Percentiles rank a stretch among this genome's conserved stretches.
These are phyloP conservation scores for Alcedo quadribrachys DNA, from an alignment of 2,797 vertebrate genomes.

Conservation along the genomic window DNA sequence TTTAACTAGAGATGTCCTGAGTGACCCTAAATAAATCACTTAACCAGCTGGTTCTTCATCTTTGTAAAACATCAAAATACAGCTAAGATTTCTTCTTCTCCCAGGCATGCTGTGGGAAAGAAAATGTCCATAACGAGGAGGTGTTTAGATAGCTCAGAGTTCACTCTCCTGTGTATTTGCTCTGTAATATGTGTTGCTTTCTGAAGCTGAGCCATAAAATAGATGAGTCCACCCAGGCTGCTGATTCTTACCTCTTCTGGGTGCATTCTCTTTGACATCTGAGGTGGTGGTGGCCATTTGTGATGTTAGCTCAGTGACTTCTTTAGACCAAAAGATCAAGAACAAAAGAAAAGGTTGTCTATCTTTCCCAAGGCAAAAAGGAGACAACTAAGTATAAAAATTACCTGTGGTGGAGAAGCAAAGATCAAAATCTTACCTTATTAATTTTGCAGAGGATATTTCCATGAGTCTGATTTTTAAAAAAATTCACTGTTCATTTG, in stretches of 20 bases:
- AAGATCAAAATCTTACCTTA: not conserved
- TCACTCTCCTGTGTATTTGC: not conserved
- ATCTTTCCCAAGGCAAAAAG: not conserved
- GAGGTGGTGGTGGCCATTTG: not conserved
- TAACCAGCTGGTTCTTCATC: not conserved
- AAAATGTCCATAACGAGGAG: not conserved
- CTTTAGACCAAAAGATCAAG: not conserved
- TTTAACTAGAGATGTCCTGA: not conserved
- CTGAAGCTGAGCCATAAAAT: not conserved
- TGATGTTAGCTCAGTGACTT: not conserved
- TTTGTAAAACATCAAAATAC: not conserved
- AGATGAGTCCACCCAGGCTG: not conserved
- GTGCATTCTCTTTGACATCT: not conserved
- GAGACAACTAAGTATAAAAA: not conserved
- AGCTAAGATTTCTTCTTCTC: not conserved
- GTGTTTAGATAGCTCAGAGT: not conserved
- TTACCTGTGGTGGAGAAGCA: not conserved
- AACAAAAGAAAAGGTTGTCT: not conserved
- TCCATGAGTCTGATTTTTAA: not conserved
- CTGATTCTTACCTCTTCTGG: not conserved
- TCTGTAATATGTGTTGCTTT: not conserved
- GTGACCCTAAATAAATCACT: slow-evolving; percentile 24
- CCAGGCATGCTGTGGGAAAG: accelerated
- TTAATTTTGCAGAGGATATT: not conserved
- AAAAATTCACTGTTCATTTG: not conserved